Evolutionary conservation across 2,113 vertebrate species (phyloP).

Genomic region (Strix aluco): DNA sequence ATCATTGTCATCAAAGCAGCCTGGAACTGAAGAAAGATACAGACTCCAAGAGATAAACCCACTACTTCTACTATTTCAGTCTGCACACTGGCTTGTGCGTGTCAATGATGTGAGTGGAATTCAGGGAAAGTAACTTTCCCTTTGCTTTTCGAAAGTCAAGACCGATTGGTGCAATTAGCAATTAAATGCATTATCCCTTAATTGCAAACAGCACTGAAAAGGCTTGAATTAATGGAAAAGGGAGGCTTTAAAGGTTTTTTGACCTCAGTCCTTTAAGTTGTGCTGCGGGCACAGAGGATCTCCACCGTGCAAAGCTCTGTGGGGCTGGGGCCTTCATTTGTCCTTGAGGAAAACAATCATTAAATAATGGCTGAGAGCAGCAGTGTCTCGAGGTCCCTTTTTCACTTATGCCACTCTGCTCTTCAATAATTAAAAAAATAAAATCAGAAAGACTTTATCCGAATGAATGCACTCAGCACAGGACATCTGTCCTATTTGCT

Average conservation of each 20-base stretch:
- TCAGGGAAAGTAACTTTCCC: neutral
- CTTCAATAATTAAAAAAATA: neutral
- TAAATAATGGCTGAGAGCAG: neutral
- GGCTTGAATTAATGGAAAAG: neutral
- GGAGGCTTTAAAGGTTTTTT: neutral
- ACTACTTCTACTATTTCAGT: neutral
- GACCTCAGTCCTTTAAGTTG: neutral
- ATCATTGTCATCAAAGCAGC: neutral
- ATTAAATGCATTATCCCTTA: constrained; percentile 2
- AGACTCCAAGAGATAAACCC: neutral
- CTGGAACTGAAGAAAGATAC: neutral
- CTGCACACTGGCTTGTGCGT: neutral
- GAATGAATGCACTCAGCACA: neutral
- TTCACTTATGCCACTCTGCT: neutral
- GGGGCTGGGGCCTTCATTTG: neutral
- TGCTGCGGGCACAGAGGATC: rapidly evolving
- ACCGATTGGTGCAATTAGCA: neutral
- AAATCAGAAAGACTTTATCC: neutral
- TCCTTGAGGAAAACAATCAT: neutral
- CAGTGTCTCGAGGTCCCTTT: neutral
- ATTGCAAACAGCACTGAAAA: neutral
- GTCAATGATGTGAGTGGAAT: neutral
- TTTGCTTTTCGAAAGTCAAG: neutral
- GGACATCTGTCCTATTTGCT: neutral
- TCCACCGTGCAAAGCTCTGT: rapidly evolving